A percentile compares a stretch with the other conserved stretches of the same genome.
phyloP scores from a whole-genome alignment of 1,140 invertebrate species.

The Neodiprion fabricii region DNA sequence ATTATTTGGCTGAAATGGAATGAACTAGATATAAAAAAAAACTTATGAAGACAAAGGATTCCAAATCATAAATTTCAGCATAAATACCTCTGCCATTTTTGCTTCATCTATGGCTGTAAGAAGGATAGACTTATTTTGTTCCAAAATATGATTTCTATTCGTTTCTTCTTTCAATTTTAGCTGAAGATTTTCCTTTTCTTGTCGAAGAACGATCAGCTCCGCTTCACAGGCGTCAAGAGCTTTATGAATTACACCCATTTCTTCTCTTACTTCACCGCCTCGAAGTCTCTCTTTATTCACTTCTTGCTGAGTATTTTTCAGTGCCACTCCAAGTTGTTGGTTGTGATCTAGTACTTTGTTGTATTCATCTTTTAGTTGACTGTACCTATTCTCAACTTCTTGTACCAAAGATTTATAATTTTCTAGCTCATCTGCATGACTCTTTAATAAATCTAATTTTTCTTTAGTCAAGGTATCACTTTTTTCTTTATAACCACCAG shows the following conservation, averaged over 20 bases:
- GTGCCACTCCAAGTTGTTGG: constrained; percentile 43
- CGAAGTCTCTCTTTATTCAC: constrained; percentile 52
- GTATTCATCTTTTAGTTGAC: constrained; percentile 47
- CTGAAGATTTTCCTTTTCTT: constrained; percentile 63
- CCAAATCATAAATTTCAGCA: constrained; percentile 15
- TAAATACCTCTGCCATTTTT: constrained; percentile 60
- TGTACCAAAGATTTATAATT: constrained; percentile 52
- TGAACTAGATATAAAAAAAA: constrained; percentile 12
- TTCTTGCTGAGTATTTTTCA: constrained; percentile 48
- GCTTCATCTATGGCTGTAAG: constrained; percentile 57
- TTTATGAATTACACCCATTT: constrained; percentile 61
- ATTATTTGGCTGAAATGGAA: neutral
- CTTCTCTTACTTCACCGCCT: constrained; percentile 49
- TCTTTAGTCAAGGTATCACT: constrained; percentile 63
- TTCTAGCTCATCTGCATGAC: constrained; percentile 53
- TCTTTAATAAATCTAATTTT: constrained; percentile 56
- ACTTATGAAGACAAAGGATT: constrained; percentile 8
- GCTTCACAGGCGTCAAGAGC: constrained; percentile 63
- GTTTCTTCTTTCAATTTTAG: constrained; percentile 63
- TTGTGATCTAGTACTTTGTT: constrained; percentile 49
- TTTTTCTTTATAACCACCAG: constrained; percentile 73
- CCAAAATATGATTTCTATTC: constrained; percentile 56
- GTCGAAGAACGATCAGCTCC: constrained; percentile 62
- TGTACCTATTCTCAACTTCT: constrained; percentile 47
- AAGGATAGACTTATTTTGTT: constrained; percentile 61